Evolutionary conservation across 1,140 invertebrate species (phyloP).

Genomic region (Lordiphosa collinella): DNA sequence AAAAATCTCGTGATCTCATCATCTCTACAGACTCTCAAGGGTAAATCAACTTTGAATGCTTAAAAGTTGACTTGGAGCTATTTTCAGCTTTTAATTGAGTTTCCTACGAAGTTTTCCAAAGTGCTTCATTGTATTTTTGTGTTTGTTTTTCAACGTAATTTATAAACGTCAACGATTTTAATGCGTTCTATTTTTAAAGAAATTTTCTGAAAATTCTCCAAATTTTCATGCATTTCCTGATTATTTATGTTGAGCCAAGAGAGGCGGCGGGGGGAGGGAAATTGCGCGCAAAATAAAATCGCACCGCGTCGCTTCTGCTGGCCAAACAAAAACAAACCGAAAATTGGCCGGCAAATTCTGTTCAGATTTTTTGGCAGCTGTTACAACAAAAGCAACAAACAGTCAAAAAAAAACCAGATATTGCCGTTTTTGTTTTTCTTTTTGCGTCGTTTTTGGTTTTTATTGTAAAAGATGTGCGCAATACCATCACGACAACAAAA

Average conservation of each 20-base stretch:
- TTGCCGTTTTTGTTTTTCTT: slow-evolving; percentile 13
- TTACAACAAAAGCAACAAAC: slow-evolving; percentile 16
- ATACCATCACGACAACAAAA: slow-evolving; percentile 14
- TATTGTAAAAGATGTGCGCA: slow-evolving; percentile 41
- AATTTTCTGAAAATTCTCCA: slow-evolving; percentile 18
- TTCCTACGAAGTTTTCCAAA: no score
- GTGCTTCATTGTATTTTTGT: not conserved
- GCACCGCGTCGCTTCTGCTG: slow-evolving; percentile 13
- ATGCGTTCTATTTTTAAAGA: slow-evolving; percentile 23
- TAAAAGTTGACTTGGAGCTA: no score
- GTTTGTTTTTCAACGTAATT: not conserved
- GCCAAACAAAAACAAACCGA: slow-evolving; percentile 66
- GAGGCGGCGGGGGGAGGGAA: no score
- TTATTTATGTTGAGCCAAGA: not conserved
- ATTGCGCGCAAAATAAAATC: slow-evolving; percentile 1
- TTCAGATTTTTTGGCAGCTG: slow-evolving; percentile 62
- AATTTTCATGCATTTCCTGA: slow-evolving; percentile 18
- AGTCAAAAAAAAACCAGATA: slow-evolving; percentile 16
- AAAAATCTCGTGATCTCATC: no score
- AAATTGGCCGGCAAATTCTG: slow-evolving; percentile 35
- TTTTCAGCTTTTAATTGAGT: no score
- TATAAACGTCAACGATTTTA: not conserved
- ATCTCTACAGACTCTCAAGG: no score
- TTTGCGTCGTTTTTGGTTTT: slow-evolving; percentile 13
- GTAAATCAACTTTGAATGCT: no score